These are phyloP conservation scores for Drosophila helvetica DNA, from an alignment of 2,888 invertebrate genomes.

Conservation along the genomic window DNA sequence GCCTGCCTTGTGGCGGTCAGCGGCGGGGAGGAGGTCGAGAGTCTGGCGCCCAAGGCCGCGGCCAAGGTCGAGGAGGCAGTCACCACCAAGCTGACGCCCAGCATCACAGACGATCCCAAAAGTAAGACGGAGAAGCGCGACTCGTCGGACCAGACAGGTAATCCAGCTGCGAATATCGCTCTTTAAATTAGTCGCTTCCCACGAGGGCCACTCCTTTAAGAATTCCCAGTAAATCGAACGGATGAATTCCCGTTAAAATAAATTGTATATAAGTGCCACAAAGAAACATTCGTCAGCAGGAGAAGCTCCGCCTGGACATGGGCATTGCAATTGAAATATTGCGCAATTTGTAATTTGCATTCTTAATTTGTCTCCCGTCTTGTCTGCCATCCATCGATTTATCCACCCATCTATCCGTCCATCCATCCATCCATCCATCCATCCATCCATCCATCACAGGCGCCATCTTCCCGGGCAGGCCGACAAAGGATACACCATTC, in stretches of 20 bases:
- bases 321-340: no score
- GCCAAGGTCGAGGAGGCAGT: conserved; percentile 36
- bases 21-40: conserved; percentile 47
- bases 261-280: no score
- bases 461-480: conserved; percentile 39
- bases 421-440: neutral
- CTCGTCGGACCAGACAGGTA: conserved; percentile 73
- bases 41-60: conserved; percentile 36
- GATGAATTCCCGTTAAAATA: neutral
- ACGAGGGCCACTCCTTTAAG: no score
- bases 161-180: no score
- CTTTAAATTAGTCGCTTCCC: no score
- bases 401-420: neutral
- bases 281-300: no score
- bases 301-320: no score
- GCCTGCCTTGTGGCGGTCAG: conserved; percentile 18
- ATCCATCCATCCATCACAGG: conserved; percentile 20
- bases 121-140: conserved; percentile 77
- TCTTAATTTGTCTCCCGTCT: no score
- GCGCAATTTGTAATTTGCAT: no score
- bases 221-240: no score
- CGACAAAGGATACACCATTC: conserved; percentile 71
- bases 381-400: no score
- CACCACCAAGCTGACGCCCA: conserved; percentile 63
- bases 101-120: conserved; percentile 58